Conservation (phyloP, 2,797 vertebrate genomes). For the Muraenolepis orangiensis region DNA sequence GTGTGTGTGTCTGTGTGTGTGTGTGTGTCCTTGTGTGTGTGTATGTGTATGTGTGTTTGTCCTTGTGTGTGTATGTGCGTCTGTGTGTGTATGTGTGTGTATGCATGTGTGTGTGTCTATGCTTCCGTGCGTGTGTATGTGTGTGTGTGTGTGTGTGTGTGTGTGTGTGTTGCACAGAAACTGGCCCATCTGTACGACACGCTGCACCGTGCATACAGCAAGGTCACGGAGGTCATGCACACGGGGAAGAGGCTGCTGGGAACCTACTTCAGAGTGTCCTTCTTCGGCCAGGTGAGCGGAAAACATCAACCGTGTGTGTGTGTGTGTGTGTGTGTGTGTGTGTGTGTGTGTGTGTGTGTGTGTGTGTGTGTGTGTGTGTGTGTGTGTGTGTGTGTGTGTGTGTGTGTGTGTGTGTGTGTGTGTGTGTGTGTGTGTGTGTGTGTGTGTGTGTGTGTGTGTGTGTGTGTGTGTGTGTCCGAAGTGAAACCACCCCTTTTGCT, state of each 20-base stretch:
- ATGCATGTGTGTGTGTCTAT: neutral
- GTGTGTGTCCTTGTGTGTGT: neutral
- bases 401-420: too few species aligned
- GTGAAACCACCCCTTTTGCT: neutral
- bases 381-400: neutral
- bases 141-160: neutral
- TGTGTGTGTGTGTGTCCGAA: neutral
- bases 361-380: too few species aligned
- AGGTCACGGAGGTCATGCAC: constrained; percentile 97
- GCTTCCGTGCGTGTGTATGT: neutral
- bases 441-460: neutral
- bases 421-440: neutral
- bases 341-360: neutral
- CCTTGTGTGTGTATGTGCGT: neutral
- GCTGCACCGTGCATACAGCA: constrained; percentile 93
- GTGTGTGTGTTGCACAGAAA: constrained; percentile 74
- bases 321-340: too few species aligned
- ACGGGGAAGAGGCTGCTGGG: constrained; percentile 91
- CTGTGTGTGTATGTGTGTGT: neutral
- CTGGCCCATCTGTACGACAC: constrained; percentile 95
- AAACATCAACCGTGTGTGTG: neutral
- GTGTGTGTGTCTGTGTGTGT: neutral
- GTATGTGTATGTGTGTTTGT: neutral
- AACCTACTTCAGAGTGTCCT: constrained; percentile 97
- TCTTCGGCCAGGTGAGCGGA: constrained; percentile 91